Evolutionary conservation across 2,888 invertebrate species (phyloP).

Genomic region (Parthenolecanium corni): DNA sequence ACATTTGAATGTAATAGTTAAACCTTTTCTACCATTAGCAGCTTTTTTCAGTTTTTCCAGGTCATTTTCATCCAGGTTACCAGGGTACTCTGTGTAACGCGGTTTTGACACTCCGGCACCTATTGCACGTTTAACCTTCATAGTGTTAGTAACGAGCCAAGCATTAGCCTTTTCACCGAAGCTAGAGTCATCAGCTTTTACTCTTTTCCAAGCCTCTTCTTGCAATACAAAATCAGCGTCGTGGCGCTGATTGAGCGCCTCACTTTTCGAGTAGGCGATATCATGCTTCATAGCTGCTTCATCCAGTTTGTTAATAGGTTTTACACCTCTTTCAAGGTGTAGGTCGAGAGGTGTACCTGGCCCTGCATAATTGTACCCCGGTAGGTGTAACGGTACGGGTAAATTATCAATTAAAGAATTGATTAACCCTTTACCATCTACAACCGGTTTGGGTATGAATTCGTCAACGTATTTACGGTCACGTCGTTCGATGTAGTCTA

Average conservation of each 20-base stretch:
- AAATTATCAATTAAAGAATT: not conserved
- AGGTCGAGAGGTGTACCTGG: no score
- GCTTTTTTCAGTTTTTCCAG: not conserved
- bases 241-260: slow-evolving; percentile 25
- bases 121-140: slow-evolving; percentile 25
- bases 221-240: slow-evolving; percentile 30
- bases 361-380: no score
- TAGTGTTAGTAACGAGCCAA: slow-evolving; percentile 12
- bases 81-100: not conserved
- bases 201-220: slow-evolving; percentile 31
- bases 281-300: slow-evolving; percentile 34
- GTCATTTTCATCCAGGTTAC: not conserved
- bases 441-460: not conserved
- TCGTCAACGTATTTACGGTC: not conserved
- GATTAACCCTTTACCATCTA: not conserved
- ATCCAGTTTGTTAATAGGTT: no score
- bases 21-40: not conserved
- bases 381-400: no score
- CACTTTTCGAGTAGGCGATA: slow-evolving; percentile 35
- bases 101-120: slow-evolving; percentile 32
- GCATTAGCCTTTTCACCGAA: slow-evolving; percentile 27
- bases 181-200: slow-evolving; percentile 22
- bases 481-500: no score
- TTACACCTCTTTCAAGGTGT: not conserved
- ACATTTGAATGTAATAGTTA: not conserved